phyloP scores from a whole-genome alignment of 2,888 invertebrate species.

The Bunonema sp. region DNA sequence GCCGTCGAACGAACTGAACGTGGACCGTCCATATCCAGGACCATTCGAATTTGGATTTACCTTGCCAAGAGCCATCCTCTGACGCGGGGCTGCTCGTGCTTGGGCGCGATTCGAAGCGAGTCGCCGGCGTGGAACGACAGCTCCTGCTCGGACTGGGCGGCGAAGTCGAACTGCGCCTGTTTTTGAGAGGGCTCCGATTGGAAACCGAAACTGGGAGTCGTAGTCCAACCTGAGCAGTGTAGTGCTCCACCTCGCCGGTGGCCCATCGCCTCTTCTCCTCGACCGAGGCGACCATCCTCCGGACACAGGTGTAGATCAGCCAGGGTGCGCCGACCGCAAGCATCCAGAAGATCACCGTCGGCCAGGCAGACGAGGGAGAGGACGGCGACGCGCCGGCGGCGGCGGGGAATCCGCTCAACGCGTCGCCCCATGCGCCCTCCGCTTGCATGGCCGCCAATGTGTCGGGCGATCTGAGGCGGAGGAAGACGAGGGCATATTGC shows the following conservation, averaged over 20 bases:
- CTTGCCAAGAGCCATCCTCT: conserved; percentile 52
- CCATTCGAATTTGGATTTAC: conserved; percentile 7
- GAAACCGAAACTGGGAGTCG: too few relatives aligned
- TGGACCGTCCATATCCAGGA: not conserved
- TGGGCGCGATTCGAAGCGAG: conserved; percentile 65
- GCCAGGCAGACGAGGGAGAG: conserved; percentile 68
- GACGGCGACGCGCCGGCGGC: conserved; percentile 22
- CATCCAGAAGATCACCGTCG: conserved; percentile 72
- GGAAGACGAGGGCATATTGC: conserved; percentile 4
- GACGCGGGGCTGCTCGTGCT: conserved; percentile 59
- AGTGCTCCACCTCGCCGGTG: conserved; percentile 49
- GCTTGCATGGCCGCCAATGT: conserved; percentile 54
- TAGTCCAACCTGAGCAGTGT: conserved; percentile 39
- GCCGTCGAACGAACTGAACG: conserved; percentile 47
- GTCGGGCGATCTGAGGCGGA: conserved; percentile 3
- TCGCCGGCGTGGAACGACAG: conserved; percentile 64
- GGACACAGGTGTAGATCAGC: conserved; percentile 68
- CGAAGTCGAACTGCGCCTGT: conserved; percentile 62
- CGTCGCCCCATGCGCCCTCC: conserved; percentile 5
- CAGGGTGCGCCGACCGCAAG: conserved; percentile 79
- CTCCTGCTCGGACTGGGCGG: conserved; percentile 59
- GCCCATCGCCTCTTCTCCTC: conserved; percentile 47
- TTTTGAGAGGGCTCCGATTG: conserved; percentile 34
- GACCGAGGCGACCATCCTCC: conserved; percentile 44
- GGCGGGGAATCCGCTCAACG: conserved; percentile 11